Percentiles rank a stretch among this genome's conserved stretches.
phyloP scores from a whole-genome alignment of 2,113 vertebrate species.

The Eubucco bourcierii region DNA sequence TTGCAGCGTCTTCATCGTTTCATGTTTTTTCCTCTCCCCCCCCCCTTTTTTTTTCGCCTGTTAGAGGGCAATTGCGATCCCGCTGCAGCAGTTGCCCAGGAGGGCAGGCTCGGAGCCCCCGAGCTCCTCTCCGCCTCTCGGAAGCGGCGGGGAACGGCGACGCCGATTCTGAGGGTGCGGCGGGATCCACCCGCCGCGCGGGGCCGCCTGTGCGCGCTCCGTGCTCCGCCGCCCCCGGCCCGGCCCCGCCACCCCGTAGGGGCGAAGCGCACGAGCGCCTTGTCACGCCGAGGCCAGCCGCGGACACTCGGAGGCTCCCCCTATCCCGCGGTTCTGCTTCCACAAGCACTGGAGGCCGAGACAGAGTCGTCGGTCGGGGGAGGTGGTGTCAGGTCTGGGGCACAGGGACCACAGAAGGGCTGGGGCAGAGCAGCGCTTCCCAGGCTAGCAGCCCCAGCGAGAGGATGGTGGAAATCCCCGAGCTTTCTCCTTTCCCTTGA shows the following conservation, averaged over 20 bases:
- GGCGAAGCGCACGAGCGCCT: conserved; percentile 8
- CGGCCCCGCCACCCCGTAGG: not conserved
- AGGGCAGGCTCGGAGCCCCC: conserved; percentile 56
- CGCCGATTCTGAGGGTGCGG: conserved; percentile 54
- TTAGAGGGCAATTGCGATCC: not conserved
- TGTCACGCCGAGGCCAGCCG: not conserved
- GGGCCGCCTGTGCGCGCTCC: not conserved
- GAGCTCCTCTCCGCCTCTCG: conserved; percentile 68
- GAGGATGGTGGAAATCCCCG: not conserved
- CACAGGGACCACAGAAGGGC: not conserved
- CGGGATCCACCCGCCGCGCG: conserved; percentile 52
- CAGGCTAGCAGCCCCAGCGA: not conserved
- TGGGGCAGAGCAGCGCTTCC: not conserved
- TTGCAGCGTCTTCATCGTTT: not conserved
- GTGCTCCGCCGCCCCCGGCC: not conserved
- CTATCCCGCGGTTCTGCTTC: not conserved
- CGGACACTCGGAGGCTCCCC: not conserved
- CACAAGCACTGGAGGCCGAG: conserved; percentile 1
- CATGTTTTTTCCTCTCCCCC: rapidly evolving
- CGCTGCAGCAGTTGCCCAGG: conserved; percentile 79
- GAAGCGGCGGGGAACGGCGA: conserved; percentile 73
- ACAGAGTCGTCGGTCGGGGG: not conserved
- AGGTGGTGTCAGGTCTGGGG: conserved; percentile 21
- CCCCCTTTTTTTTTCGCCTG: not conserved
- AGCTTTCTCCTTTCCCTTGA: not conserved